Percentiles rank a stretch among this genome's conserved stretches.
Conservation (phyloP, 2,797 vertebrate genomes). For the Smutsia temminckii region DNA sequence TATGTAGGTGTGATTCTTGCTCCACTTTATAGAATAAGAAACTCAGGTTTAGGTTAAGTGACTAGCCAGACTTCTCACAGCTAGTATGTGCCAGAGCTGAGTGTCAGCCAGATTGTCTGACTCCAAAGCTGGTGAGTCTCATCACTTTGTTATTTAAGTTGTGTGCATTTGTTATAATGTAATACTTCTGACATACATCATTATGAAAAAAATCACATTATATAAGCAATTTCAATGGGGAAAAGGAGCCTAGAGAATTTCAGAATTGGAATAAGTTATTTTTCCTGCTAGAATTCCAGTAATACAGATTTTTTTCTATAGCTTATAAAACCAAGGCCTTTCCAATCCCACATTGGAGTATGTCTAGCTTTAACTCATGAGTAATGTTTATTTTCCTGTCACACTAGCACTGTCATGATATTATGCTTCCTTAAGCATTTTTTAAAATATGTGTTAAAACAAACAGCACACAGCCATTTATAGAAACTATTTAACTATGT, state of each 20-base stretch:
- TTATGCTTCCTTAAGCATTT: not conserved
- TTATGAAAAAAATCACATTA: not conserved
- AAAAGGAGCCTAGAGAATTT: not conserved
- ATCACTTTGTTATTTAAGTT: conserved; percentile 26
- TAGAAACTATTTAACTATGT: conserved; percentile 16
- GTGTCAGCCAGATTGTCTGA: not conserved
- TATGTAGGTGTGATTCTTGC: not conserved
- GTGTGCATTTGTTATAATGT: not conserved
- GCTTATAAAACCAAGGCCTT: conserved; percentile 34
- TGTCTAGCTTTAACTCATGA: conserved; percentile 4
- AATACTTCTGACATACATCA: not conserved
- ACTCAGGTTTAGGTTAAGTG: not conserved
- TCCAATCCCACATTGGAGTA: not conserved
- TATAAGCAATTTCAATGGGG: not conserved
- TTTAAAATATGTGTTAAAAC: not conserved
- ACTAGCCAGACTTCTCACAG: not conserved
- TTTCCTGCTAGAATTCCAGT: conserved; percentile 17
- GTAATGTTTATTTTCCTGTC: conserved; percentile 36
- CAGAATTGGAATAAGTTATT: not conserved
- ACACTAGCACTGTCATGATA: not conserved
- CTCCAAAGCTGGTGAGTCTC: not conserved
- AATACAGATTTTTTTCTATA: not conserved
- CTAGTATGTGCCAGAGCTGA: conserved; percentile 2
- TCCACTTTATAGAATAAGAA: not conserved
- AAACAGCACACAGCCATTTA: not conserved